Base-by-base conservation (phyloP, 2,113 vertebrate species). In the Cyprinus carpio region DNA sequence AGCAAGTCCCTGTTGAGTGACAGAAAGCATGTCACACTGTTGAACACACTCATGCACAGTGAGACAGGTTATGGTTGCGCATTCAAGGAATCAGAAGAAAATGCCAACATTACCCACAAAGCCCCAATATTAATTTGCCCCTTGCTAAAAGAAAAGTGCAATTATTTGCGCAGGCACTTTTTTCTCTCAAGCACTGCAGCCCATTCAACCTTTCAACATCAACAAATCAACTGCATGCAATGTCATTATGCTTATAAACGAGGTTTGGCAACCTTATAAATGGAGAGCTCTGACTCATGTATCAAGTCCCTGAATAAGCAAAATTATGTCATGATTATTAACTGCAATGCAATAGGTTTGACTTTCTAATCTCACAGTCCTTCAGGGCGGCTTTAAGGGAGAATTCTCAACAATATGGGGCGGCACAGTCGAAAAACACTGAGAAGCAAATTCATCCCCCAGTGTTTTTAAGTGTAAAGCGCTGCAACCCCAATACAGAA, bases 311-410 rank as follows among this genome's bases (percentile, higher is more conserved):
- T 76, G 69, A 84, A 89, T 89, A 87, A 88, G 81, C 85, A 84
- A 58, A 89, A 75, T 91, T 82, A 88, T 87, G 86, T 87, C 81
- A 89, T 89, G 79, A 89, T 88, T 88, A 89, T 89, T 91, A 88
- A 84, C 49, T 37, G 85, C 79, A 89, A 85, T 87, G 84, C 83
- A 87, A 89, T 86, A 84, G 80, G 67, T 25, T n/a, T 75, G 43
- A 74, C 82, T 72, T 82, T 88, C 85, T 82, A 86, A 88, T 83
- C 80, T 76, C 75, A 20, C 77, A 67, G 76, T 84, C 75, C 10
- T 75, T 74, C 82, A 81, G 84, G 29, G 69, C 62, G 76, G 75
- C 78, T 78, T n/a, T 76, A 18, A 60, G 58, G 40, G 76, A 58
- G 81, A 85, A 79, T 58, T 60, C 78, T 84, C 75, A 51, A 71